phyloP scores from a whole-genome alignment of 2,888 invertebrate genomes.

The Nebria brevicollis region DNA sequence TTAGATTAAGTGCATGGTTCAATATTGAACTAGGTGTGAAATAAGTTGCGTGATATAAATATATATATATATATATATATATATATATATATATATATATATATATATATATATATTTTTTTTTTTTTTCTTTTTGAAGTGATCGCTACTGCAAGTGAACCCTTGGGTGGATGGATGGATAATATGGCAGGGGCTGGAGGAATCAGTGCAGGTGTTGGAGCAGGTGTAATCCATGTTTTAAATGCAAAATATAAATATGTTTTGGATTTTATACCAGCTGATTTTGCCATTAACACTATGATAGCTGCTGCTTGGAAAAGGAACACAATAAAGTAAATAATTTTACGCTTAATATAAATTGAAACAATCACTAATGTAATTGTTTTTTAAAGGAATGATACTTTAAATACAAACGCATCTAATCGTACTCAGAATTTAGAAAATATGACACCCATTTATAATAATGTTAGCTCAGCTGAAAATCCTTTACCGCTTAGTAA shows the following conservation, averaged over 20 bases:
- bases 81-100: no score
- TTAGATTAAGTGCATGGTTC: no score
- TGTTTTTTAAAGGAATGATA: no score
- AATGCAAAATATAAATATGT: background rate
- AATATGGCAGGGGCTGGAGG: background rate
- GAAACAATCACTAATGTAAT: background rate
- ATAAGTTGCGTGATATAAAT: no score
- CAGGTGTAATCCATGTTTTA: background rate
- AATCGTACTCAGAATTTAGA: constrained; percentile 49
- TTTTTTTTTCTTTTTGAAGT: background rate
- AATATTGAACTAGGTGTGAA: no score
- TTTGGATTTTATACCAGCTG: background rate
- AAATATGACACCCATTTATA: constrained; percentile 76
- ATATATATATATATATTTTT: no score
- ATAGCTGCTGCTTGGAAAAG: constrained; percentile 9
- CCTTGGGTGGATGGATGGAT: background rate
- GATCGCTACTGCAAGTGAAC: background rate
- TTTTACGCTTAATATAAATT: background rate
- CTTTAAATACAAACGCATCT: background rate
- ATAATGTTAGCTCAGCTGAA: constrained; percentile 84
- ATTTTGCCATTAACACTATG: constrained; percentile 15
- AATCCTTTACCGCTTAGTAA: constrained; percentile 85
- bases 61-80: no score
- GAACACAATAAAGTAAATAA: background rate
- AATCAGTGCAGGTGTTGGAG: background rate